These are phyloP conservation scores for Stegodyphus mimosarum DNA, from an alignment of 1,140 invertebrate genomes.

Conservation along the genomic window DNA sequence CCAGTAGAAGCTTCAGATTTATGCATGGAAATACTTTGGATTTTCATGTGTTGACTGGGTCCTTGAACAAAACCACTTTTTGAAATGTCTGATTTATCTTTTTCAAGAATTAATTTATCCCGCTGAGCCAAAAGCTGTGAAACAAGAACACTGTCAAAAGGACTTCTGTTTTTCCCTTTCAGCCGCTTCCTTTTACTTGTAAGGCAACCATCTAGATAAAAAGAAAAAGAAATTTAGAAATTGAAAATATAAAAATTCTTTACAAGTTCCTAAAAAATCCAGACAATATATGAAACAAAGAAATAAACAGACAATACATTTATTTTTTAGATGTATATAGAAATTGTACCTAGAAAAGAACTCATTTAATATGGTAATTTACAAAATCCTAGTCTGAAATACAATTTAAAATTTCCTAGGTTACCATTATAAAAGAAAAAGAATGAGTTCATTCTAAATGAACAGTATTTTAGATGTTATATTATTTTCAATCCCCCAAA, in stretches of 20 bases:
- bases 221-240: background rate
- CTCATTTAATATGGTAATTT: too few species aligned
- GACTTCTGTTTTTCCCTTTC: slow-evolving; percentile 60
- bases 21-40: slow-evolving; percentile 7
- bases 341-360: too few species aligned
- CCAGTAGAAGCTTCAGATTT: slow-evolving; percentile 16
- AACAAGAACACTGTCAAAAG: slow-evolving; percentile 64
- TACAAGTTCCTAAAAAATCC: background rate
- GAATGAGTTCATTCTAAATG: too few species aligned
- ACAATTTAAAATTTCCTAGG: too few species aligned
- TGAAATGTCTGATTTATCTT: slow-evolving; percentile 40
- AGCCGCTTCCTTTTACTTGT: slow-evolving; percentile 57
- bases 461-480: too few species aligned
- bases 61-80: slow-evolving; percentile 14
- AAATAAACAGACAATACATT: too few species aligned
- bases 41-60: slow-evolving; percentile 24
- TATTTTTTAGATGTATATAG: too few species aligned
- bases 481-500: too few species aligned
- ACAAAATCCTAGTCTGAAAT: too few species aligned
- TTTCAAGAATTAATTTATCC: slow-evolving; percentile 60
- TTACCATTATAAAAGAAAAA: too few species aligned
- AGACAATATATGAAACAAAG: background rate
- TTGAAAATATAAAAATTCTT: background rate
- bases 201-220: slow-evolving; percentile 42
- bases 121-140: slow-evolving; percentile 63